These are phyloP conservation scores for Megatriorchis doriae DNA, from an alignment of 2,113 vertebrate species.

Conservation along the genomic window DNA sequence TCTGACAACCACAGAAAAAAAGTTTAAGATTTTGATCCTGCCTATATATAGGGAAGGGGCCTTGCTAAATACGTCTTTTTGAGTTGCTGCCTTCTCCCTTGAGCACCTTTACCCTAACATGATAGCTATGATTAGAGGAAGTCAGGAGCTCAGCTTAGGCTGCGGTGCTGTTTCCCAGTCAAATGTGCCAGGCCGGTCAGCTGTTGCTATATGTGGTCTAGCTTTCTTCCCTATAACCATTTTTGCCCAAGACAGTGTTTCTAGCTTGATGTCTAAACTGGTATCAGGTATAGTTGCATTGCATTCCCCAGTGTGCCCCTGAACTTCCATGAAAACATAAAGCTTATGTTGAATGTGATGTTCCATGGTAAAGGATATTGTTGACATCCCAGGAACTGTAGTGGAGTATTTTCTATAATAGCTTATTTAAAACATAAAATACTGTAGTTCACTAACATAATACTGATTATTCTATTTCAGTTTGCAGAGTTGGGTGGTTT, in stretches of 20 bases:
- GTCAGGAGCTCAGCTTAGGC: neutral
- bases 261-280: neutral
- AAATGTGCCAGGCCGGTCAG: neutral
- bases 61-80: neutral
- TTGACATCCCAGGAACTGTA: neutral
- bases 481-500: slow-evolving; percentile 97
- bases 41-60: neutral
- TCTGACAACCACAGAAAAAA: neutral
- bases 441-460: neutral
- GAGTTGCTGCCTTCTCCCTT: neutral
- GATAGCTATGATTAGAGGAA: neutral
- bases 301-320: neutral
- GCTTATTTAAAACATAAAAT: neutral
- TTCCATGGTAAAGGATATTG: neutral
- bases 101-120: neutral
- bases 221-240: neutral
- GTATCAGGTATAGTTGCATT: neutral
- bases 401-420: neutral
- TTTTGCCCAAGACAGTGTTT: neutral
- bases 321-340: neutral
- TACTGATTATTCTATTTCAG: slow-evolving; percentile 66
- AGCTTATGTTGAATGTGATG: neutral
- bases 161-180: neutral
- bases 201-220: neutral
- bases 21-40: neutral